Evolutionary conservation across 2,888 invertebrate genomes (phyloP), one percentile per base, ranked within the genome.

Genomic region (Leucophenga maculata): DNA sequence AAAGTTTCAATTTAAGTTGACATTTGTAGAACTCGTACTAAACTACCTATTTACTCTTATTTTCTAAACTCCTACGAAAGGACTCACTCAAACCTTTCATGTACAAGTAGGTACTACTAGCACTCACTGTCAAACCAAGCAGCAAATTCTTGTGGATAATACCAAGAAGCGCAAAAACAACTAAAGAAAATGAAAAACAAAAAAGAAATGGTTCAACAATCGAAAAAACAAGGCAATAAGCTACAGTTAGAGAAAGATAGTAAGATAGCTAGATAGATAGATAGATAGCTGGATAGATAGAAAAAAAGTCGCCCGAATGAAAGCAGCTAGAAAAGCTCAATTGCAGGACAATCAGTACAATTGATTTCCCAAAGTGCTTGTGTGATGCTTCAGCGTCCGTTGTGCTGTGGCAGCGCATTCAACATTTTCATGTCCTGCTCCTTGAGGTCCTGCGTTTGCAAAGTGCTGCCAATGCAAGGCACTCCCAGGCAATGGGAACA

Each of bases 331-430:
- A 71, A 76, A 78, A 81, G 78, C 84, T 81, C 80, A 81, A 81
- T 81, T 81, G 80, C 80, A 83, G 80, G 82, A 81, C 80, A 81
- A 81, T 81, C 80, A 81, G 84, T 80, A 83, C 80, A 81, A 81
- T 81, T 81, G 80, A 83, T 81, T 81, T 81, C 80, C 80, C 80
- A 83, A 83, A 81, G 80, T 81, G 84, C 80, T 64, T 64, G 48
- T 64, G 62, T 64, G 62, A 64, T 46, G n/a, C 48, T 64, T 64
- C 48, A 46, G 32, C 16, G 14, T 22, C 26, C 55, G 20, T 26
- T 55, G 18, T 55, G 4, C 26, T 11, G 54, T 18, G 11, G 16
- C 80, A 73, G 77, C 72, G 66, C 69, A 72, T 77, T 70, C 68
- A 50, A 52, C 70, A 31, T 64, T 50, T 66, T 39, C 70, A 64